These are phyloP conservation scores for Meghimatium bilineatum DNA, from an alignment of 2,888 invertebrate species.

Conservation along the genomic window DNA sequence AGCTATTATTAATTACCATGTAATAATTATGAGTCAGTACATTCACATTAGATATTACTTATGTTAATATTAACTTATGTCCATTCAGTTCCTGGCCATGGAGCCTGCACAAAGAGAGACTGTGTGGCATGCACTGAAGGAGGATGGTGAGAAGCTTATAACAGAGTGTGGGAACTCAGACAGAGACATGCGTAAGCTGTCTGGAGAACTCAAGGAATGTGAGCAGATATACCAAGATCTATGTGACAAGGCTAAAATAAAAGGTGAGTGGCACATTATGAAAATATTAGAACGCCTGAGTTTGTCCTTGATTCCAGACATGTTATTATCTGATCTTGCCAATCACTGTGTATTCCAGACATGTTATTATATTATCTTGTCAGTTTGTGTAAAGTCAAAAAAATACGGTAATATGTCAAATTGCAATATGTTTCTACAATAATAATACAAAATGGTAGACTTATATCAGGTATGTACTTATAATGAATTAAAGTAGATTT, in stretches of 20 bases:
- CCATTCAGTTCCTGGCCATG: conserved; percentile 91
- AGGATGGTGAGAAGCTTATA: conserved; percentile 96
- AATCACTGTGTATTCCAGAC: too few relatives aligned
- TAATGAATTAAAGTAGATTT: too few relatives aligned
- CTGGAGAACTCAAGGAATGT: conserved; percentile 95
- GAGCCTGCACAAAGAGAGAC: conserved; percentile 96
- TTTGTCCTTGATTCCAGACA: background rate
- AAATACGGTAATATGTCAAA: too few relatives aligned
- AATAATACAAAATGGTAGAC: too few relatives aligned
- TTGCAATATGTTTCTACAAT: too few relatives aligned
- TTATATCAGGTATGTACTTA: too few relatives aligned
- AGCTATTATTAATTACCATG: background rate
- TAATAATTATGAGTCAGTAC: background rate
- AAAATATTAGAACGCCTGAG: background rate
- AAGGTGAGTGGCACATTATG: conserved; percentile 61
- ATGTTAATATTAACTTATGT: background rate
- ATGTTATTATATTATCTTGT: too few relatives aligned
- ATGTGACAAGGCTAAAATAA: conserved; percentile 85
- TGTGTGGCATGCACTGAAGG: conserved; percentile 90
- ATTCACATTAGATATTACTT: background rate
- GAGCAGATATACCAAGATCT: conserved; percentile 95
- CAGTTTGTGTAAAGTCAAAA: too few relatives aligned
- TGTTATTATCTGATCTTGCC: too few relatives aligned
- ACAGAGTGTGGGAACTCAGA: conserved; percentile 93
- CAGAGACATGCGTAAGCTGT: conserved; percentile 85